Percentiles rank a stretch among this genome's conserved stretches.
Evolutionary conservation across 2,888 invertebrate species (phyloP).

Genomic region (Corythucha ciliata): DNA sequence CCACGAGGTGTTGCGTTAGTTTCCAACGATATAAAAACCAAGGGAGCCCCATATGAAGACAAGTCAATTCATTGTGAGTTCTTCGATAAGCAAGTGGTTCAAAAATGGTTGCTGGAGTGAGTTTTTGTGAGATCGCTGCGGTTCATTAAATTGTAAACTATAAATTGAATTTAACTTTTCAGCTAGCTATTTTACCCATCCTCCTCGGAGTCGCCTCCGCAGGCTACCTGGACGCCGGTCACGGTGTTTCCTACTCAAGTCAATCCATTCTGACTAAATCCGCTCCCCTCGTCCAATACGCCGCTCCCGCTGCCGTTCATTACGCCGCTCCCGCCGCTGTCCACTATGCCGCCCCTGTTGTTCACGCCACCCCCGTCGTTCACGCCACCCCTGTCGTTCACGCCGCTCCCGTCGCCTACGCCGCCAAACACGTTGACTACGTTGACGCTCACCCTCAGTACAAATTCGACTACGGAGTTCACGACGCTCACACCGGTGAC

Average conservation of each 20-base stretch:
- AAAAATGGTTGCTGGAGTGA: no score
- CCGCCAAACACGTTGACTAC: slow-evolving; percentile 20
- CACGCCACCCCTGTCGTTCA: slow-evolving; percentile 16
- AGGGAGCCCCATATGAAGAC: no score
- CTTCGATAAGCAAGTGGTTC: no score
- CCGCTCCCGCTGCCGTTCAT: slow-evolving; percentile 5
- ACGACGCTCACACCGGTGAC: slow-evolving; percentile 8
- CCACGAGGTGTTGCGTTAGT: no score
- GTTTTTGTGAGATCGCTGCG: no score
- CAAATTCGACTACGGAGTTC: slow-evolving; percentile 11
- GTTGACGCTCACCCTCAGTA: slow-evolving; percentile 31
- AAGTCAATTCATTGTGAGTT: no score
- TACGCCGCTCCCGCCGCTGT: slow-evolving; percentile 17
- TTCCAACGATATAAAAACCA: no score
- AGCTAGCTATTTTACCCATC: slow-evolving; percentile 11
- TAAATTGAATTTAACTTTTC: background rate
- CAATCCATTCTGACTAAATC: slow-evolving; percentile 16
- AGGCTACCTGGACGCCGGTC: slow-evolving; percentile 9
- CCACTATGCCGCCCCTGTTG: slow-evolving; percentile 16
- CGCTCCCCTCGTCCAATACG: slow-evolving; percentile 11
- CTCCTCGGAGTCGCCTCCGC: slow-evolving; percentile 18
- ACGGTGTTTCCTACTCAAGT: slow-evolving; percentile 18
- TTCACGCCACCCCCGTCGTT: background rate
- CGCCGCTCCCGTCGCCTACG: background rate
- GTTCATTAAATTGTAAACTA: no score